Conservation (phyloP, 2,113 vertebrate species). For the Meriones unguiculatus region DNA sequence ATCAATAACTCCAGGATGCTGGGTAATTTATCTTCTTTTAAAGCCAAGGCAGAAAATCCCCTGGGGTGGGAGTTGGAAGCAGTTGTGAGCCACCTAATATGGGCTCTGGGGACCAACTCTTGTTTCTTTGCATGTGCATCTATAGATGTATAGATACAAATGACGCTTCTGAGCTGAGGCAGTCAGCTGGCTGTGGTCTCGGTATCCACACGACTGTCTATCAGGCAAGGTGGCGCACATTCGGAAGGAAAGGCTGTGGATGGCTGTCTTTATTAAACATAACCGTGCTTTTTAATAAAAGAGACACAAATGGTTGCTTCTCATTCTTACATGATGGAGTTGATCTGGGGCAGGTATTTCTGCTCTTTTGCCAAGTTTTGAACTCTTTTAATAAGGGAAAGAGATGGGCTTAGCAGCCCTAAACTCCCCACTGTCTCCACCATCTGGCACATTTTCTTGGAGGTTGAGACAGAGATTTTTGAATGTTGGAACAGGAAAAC, state of each 20-base stretch:
- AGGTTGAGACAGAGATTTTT: conserved; percentile 68
- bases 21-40: not conserved
- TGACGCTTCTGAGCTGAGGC: not conserved
- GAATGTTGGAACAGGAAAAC: conserved; percentile 71
- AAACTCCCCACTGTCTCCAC: conserved; percentile 33
- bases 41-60: not conserved
- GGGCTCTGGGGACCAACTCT: not conserved
- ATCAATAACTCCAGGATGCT: not conserved
- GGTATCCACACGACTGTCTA: not conserved
- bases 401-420: conserved; percentile 43
- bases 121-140: not conserved
- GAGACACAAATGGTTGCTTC: not conserved
- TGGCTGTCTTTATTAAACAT: not conserved
- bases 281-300: not conserved
- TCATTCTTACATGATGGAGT: conserved; percentile 22
- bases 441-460: conserved; percentile 72
- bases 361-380: not conserved
- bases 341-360: conserved; percentile 28
- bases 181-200: not conserved
- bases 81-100: too few relatives aligned
- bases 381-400: conserved; percentile 52
- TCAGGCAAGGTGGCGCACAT: not conserved
- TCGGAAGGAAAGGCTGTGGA: not conserved
- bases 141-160: not conserved
- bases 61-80: not conserved